Evolutionary conservation across 2,113 vertebrate genomes (phyloP).

Genomic region (Aphelocoma coerulescens): DNA sequence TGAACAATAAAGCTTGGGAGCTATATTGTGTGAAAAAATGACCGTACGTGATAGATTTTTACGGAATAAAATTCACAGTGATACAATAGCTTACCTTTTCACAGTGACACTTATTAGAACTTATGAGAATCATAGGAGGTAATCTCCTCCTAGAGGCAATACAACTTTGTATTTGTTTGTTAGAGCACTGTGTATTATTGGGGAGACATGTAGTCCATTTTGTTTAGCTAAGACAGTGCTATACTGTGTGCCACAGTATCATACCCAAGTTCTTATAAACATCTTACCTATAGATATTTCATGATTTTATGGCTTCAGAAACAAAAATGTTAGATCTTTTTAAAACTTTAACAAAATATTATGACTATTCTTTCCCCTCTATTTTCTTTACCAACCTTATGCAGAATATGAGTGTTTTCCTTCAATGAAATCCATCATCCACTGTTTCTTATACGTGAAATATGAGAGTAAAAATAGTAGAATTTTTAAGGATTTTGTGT

Average conservation of each 20-base stretch:
- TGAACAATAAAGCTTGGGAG: conserved; percentile 21
- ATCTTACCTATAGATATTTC: not conserved
- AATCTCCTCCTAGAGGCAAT: conserved; percentile 52
- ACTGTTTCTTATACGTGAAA: conserved; percentile 51
- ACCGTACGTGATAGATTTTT: conserved; percentile 51
- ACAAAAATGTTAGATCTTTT: not conserved
- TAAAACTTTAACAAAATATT: not conserved
- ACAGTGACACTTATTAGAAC: conserved; percentile 66
- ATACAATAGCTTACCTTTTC: conserved; percentile 65
- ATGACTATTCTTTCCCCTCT: not conserved
- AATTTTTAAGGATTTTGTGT: conserved; percentile 71
- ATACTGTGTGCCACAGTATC: not conserved
- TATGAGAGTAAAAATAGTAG: conserved; percentile 68
- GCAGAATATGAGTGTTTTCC: conserved; percentile 14
- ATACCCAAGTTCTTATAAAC: conserved; percentile 15
- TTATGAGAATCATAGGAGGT: conserved; percentile 61
- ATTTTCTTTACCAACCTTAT: not conserved
- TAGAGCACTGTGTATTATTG: not conserved
- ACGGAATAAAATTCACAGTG: conserved; percentile 57
- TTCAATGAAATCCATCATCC: conserved; percentile 10
- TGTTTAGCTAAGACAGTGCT: conserved; percentile 34
- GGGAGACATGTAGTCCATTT: conserved; percentile 25
- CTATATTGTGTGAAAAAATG: conserved; percentile 61
- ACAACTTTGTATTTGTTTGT: conserved; percentile 47
- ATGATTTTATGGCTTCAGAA: not conserved